A percentile compares a stretch with the other conserved stretches of the same genome.
Evolutionary conservation across 1,140 invertebrate genomes (phyloP).

Genomic region (Pachyrhynchus sulphureomaculatus): DNA sequence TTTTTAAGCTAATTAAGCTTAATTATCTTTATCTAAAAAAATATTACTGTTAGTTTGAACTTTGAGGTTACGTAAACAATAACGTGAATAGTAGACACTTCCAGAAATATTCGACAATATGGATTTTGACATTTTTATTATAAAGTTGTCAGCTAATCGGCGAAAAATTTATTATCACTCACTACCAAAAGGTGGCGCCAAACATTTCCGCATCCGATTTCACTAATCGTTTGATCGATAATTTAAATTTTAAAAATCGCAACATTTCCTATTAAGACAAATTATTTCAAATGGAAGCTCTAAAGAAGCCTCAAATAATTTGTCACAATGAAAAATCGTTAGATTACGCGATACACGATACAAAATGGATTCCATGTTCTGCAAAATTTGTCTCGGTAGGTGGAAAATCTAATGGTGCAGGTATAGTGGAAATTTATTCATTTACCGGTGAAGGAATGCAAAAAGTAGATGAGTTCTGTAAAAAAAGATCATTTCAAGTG

Average conservation of each 20-base stretch:
- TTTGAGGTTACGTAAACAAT: no score
- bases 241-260: background rate
- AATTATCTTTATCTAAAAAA: no score
- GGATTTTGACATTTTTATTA: no score
- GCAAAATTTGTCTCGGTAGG: slow-evolving; percentile 89
- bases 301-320: slow-evolving; percentile 89
- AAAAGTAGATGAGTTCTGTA: slow-evolving; percentile 73
- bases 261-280: background rate
- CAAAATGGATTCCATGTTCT: slow-evolving; percentile 92
- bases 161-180: no score
- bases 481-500: slow-evolving; percentile 87
- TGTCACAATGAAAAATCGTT: slow-evolving; percentile 81
- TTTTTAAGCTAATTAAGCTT: no score
- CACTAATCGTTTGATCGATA: slow-evolving; percentile 16
- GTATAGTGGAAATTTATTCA: slow-evolving; percentile 86
- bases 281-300: slow-evolving; percentile 44
- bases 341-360: slow-evolving; percentile 86
- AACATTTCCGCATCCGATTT: background rate
- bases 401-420: slow-evolving; percentile 78
- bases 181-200: no score
- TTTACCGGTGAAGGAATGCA: slow-evolving; percentile 71
- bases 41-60: no score
- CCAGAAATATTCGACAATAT: no score
- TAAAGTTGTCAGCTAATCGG: no score
- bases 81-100: no score